These are phyloP conservation scores for Bombus soroeensis DNA, from an alignment of 1,140 invertebrate species.

Conservation along the genomic window DNA sequence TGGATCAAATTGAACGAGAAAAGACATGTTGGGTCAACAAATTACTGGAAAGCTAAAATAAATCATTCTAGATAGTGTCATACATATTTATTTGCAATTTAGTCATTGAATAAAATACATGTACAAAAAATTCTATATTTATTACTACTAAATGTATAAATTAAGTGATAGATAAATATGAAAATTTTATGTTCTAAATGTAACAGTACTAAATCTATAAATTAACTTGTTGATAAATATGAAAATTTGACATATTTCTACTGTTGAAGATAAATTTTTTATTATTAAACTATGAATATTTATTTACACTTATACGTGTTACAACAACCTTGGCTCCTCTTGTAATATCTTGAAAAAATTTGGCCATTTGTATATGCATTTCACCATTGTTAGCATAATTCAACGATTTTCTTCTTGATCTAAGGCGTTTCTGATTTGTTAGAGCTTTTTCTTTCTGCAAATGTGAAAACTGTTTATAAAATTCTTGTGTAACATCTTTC, in stretches of 20 bases:
- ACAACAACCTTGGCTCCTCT: constrained; percentile 76
- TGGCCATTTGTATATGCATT: constrained; percentile 72
- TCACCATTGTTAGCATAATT: constrained; percentile 27
- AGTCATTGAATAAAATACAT: not conserved
- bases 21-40: constrained; percentile 52
- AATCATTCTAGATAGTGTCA: not conserved
- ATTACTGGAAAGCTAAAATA: constrained; percentile 53
- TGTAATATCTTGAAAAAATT: constrained; percentile 78
- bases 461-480: constrained; percentile 47
- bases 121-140: constrained; percentile 8
- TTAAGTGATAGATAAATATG: not conserved
- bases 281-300: constrained; percentile 66
- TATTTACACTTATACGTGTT: constrained; percentile 70
- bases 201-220: not conserved
- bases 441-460: constrained; percentile 42
- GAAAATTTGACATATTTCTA: constrained; percentile 19
- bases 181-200: not conserved
- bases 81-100: constrained; percentile 24
- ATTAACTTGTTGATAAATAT: constrained; percentile 1
- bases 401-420: constrained; percentile 11
- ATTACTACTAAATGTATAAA: not conserved
- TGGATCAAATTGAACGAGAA: constrained; percentile 66
- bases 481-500: constrained; percentile 53
- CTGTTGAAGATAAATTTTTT: constrained; percentile 49
- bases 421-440: constrained; percentile 34